Evolutionary conservation across 2,888 invertebrate genomes (phyloP), one percentile per base, ranked within the genome.

Genomic region (Diachrysia chrysitis): DNA sequence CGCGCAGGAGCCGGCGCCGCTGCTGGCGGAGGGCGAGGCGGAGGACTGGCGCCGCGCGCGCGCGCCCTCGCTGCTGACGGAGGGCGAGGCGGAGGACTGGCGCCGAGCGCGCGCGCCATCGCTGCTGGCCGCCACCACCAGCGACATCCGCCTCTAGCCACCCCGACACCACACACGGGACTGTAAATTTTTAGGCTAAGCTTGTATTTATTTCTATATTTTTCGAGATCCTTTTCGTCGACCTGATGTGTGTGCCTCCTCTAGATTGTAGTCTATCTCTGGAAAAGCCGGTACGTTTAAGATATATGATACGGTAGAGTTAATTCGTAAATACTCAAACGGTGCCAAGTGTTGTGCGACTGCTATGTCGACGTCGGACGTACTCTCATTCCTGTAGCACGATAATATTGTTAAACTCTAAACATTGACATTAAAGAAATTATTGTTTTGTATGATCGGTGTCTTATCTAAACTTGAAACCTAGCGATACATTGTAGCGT

Each of bases 371-470:
- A 79, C 82, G 86, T 84, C 83, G 82, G 83, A 83, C 88, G 85
- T 85, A 87, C 87, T 90, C 89, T 93, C 93, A 93, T 93, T 94
- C 93, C 93, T 92, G 87, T 91, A 91, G 90, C 90, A 87, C 92
- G 87, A 86, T 90, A 89, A 90, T 89, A 86, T 87, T 88, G 87
- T 76, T 68, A 75, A 89, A 87, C 83, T 87, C 81, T 87, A 86
- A 87, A 88, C 89, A 83, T 88, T 88, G 80, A 85, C 81, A 69
- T 64, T 56, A 59, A 32, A n/a, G 64, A 71, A 73, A 68, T 67
- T 67, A 75, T 78, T 71, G 55, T 76, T 75, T 72, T 74, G 58
- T 72, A 75, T 78, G 60, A 76, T 78, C 69, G 71, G 74, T 82
- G 76, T 85, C 79, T 82, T 84, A 85, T 87, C 87, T 89, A 84